Evolutionary conservation across 1,140 invertebrate genomes (phyloP).

Genomic region (Pseudomyrmex flavicornis): DNA sequence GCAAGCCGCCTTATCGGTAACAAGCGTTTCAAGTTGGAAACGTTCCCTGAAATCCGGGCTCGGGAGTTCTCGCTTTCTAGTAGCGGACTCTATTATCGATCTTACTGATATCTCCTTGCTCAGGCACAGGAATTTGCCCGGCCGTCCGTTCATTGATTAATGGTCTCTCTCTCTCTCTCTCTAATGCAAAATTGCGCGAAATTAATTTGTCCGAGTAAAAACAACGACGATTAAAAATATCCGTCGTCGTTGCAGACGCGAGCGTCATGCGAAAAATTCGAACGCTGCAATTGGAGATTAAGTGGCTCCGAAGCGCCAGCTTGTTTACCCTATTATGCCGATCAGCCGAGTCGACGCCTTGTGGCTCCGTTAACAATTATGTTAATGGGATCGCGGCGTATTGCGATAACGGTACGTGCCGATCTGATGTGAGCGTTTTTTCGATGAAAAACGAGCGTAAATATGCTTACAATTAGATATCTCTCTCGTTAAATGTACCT

Average conservation of each 20-base stretch:
- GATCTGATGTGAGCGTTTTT: conserved; percentile 3
- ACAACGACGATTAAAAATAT: not conserved
- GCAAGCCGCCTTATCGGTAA: conserved; percentile 54
- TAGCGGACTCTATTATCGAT: conserved; percentile 29
- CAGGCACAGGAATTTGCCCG: not conserved
- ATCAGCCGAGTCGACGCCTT: conserved; percentile 48
- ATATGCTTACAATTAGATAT: not conserved
- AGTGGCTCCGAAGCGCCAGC: conserved; percentile 42
- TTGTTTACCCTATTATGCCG: conserved; percentile 55
- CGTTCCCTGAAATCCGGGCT: conserved; percentile 42
- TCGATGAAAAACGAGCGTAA: not conserved
- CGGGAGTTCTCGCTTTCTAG: not conserved
- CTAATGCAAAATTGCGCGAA: conserved; percentile 2
- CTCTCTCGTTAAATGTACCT: not conserved
- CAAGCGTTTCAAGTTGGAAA: conserved; percentile 30
- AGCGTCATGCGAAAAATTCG: conserved; percentile 20
- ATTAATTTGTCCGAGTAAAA: not conserved
- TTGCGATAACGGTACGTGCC: not conserved
- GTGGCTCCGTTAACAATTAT: conserved; percentile 52
- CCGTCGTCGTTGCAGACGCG: not conserved
- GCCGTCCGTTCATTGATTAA: conserved; percentile 16
- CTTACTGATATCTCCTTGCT: not conserved
- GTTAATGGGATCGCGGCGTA: conserved; percentile 43
- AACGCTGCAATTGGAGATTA: conserved; percentile 53
- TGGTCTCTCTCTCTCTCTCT: not conserved